These are phyloP conservation scores for Haliaeetus leucogaster DNA, from an alignment of 2,113 vertebrate genomes.

Conservation along the genomic window DNA sequence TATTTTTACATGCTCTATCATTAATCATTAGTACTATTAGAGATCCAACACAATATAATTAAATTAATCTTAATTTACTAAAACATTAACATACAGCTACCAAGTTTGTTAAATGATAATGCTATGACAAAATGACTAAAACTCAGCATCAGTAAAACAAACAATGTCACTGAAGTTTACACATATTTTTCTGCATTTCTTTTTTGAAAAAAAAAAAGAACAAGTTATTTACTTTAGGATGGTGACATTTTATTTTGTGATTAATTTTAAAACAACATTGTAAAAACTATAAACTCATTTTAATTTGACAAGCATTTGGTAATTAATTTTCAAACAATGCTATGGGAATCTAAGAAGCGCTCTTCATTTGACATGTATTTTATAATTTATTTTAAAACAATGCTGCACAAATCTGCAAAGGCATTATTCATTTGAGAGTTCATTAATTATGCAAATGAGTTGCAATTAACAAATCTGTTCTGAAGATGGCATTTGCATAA, in stretches of 20 bases:
- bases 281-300: slow-evolving; percentile 80
- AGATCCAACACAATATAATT: slow-evolving; percentile 56
- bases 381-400: slow-evolving; percentile 93
- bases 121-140: slow-evolving; percentile 45
- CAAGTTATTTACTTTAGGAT: slow-evolving; percentile 65
- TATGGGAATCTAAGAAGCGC: slow-evolving; percentile 75
- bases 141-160: slow-evolving; percentile 16
- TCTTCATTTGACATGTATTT: slow-evolving; percentile 85
- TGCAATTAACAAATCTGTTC: slow-evolving; percentile 95
- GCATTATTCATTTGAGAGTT: slow-evolving; percentile 93
- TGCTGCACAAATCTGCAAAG: slow-evolving; percentile 87
- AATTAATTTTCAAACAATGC: slow-evolving; percentile 84
- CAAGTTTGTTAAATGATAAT: slow-evolving; percentile 50
- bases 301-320: slow-evolving; percentile 82
- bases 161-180: slow-evolving; percentile 54
- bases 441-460: slow-evolving; percentile 97
- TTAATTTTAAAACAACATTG: slow-evolving; percentile 79
- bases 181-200: slow-evolving; percentile 39
- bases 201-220: slow-evolving; percentile 45
- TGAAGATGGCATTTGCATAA: slow-evolving; percentile 89
- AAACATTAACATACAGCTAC: slow-evolving; percentile 63
- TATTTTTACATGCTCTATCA: slow-evolving; percentile 31
- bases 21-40: slow-evolving; percentile 66
- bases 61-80: slow-evolving; percentile 73
- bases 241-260: slow-evolving; percentile 79